Base-by-base conservation (phyloP, 2,888 invertebrate genomes). In the Polylopha cassiicola region DNA sequence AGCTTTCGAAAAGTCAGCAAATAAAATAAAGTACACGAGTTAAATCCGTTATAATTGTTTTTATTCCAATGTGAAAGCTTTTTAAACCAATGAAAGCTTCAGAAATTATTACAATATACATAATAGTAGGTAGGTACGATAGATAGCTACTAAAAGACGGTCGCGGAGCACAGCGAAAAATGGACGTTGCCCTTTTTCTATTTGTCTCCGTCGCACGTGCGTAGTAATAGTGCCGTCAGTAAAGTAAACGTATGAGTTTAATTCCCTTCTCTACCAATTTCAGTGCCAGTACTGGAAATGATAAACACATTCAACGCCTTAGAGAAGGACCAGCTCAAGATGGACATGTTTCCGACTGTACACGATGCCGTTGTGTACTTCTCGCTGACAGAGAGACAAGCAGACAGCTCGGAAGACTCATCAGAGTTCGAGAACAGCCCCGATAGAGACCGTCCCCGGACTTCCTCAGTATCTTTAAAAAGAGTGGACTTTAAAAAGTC, bases 341-440 rank as follows among this genome's bases (percentile, higher is more conserved):
- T 90, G 50, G 84, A 85, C 36, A 88, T 89, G 8, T 92, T 91
- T 62, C 91, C 92, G 0, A 91, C 91, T 0, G 87, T 91, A 0
- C 91, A 91, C 61, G 92, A 92, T 63, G 91, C 92, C 0, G 90
- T 92, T 2, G 74, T 88, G 0, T 86, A 67, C 51, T 76, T 72
- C 64, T 71, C 72, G 39, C 58, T 74, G 18, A 36, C 63, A 4
- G 61, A 71, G 20, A n/a, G n/a, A n/a, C n/a, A n/a, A n/a, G n/a
- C n/a, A n/a, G n/a, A n/a, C n/a, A n/a, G n/a, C n/a, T n/a, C n/a
- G n/a, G n/a, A n/a, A n/a, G n/a, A n/a, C n/a, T n/a, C n/a, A n/a
- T n/a, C n/a, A n/a, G n/a, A n/a, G n/a, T n/a, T n/a, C n/a, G n/a
- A n/a, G n/a, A n/a, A n/a, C n/a, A n/a, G n/a, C n/a, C n/a, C n/a